Conservation (phyloP, 1,140 invertebrate genomes). For the Orius laevigatus region DNA sequence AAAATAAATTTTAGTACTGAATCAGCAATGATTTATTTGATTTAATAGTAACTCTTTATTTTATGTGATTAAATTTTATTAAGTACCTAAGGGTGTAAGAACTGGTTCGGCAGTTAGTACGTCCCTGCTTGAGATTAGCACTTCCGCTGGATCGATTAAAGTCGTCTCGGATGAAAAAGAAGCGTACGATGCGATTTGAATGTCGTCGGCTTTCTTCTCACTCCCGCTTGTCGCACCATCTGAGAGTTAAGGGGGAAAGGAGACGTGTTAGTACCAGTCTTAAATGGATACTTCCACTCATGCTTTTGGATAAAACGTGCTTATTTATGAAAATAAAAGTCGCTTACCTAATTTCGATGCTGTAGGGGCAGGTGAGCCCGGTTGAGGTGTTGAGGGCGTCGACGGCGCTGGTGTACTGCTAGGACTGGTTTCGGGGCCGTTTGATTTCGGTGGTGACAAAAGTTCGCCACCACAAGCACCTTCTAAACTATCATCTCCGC, state of each 20-base stretch:
- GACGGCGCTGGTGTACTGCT: slow-evolving; percentile 6
- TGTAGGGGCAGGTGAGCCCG: slow-evolving; percentile 13
- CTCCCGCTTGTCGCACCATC: too few species aligned
- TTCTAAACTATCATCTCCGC: slow-evolving; percentile 8
- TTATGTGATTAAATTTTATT: too few species aligned
- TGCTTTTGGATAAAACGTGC: too few species aligned
- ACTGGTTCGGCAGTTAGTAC: slow-evolving; percentile 61
- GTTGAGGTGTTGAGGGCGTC: slow-evolving; percentile 7
- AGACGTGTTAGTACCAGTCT: too few species aligned
- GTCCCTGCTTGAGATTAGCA: slow-evolving; percentile 52
- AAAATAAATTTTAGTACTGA: too few species aligned
- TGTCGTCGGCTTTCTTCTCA: too few species aligned
- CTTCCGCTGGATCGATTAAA: slow-evolving; percentile 63
- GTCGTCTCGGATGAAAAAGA: slow-evolving; percentile 18
- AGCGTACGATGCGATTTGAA: too few species aligned
- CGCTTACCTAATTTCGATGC: slow-evolving; percentile 11
- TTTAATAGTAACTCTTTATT: slow-evolving; percentile 7
- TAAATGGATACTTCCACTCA: too few species aligned
- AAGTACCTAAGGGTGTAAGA: slow-evolving; percentile 56
- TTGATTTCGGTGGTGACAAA: slow-evolving; percentile 13
- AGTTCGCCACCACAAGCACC: slow-evolving; percentile 4
- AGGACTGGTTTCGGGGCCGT: slow-evolving; percentile 9
- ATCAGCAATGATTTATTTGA: slow-evolving; percentile 13
- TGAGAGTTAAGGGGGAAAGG: too few species aligned
- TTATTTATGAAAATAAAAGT: too few species aligned